These are phyloP conservation scores for Archilochus colubris DNA, from an alignment of 2,113 vertebrate species.

Conservation along the genomic window DNA sequence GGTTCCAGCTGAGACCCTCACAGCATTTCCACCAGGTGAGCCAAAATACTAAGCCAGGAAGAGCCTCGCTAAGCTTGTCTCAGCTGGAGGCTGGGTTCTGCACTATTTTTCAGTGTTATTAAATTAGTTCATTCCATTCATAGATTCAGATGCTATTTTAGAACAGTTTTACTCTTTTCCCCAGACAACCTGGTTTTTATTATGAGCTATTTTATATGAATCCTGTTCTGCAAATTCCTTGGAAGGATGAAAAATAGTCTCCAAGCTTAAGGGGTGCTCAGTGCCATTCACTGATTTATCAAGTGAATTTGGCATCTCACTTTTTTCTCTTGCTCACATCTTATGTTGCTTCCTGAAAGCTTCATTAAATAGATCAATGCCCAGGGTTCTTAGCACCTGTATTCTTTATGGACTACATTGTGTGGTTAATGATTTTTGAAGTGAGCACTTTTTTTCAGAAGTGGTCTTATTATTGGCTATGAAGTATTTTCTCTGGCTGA, in stretches of 20 bases:
- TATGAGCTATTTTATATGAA: not conserved
- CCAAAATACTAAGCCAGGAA: constrained; percentile 25
- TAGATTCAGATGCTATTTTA: constrained; percentile 36
- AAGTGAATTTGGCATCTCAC: not conserved
- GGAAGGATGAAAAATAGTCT: constrained; percentile 4
- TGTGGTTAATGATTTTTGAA: not conserved
- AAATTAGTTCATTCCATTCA: constrained; percentile 40
- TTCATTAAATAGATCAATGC: not conserved
- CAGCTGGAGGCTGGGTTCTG: constrained; percentile 50
- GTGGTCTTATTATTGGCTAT: not conserved
- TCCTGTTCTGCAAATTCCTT: constrained; percentile 6
- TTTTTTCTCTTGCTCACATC: not conserved
- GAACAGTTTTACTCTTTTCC: constrained; percentile 27
- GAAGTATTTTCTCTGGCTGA: not conserved
- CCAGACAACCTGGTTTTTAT: not conserved
- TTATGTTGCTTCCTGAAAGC: not conserved
- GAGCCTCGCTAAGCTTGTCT: constrained; percentile 25
- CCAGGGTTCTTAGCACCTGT: not conserved
- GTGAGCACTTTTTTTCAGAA: not conserved
- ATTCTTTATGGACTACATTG: not conserved
- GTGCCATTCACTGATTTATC: not conserved
- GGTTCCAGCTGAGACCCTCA: constrained; percentile 42
- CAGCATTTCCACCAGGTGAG: constrained; percentile 39
- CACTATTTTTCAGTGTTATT: constrained; percentile 47
- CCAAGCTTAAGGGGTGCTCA: not conserved